A percentile compares a stretch with the other conserved stretches of the same genome.
Conservation (phyloP, 2,888 invertebrate genomes). For the Buathra laborator region DNA sequence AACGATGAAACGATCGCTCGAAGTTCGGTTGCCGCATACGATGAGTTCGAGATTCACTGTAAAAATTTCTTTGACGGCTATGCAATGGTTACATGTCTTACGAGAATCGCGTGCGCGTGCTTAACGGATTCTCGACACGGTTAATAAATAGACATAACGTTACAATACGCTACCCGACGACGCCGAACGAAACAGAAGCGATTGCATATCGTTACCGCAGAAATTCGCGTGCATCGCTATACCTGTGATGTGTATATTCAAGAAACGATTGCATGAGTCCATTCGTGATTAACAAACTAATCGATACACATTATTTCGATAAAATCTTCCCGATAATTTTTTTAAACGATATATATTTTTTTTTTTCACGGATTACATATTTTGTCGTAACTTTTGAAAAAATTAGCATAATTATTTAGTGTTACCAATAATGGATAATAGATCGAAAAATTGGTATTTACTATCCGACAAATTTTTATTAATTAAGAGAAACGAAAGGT, state of each 20-base stretch:
- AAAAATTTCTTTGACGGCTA: not conserved
- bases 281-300: not conserved
- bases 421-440: no score
- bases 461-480: no score
- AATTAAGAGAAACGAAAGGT: no score
- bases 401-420: no score
- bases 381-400: not conserved
- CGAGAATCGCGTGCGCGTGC: constrained; percentile 43
- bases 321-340: not conserved
- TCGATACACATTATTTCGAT: not conserved
- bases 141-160: constrained; percentile 26
- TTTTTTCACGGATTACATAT: not conserved
- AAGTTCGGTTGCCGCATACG: not conserved
- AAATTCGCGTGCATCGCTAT: not conserved
- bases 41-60: constrained; percentile 8
- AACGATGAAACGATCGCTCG: not conserved
- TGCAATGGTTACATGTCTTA: constrained; percentile 43
- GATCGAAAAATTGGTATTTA: no score
- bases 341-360: not conserved
- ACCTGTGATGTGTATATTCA: constrained; percentile 2
- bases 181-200: constrained; percentile 31
- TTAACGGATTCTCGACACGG: constrained; percentile 31
- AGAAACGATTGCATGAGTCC: not conserved
- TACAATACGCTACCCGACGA: constrained; percentile 8
- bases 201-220: constrained; percentile 22